phyloP scores from a whole-genome alignment of 2,797 vertebrate genomes.

The Bradypus variegatus region DNA sequence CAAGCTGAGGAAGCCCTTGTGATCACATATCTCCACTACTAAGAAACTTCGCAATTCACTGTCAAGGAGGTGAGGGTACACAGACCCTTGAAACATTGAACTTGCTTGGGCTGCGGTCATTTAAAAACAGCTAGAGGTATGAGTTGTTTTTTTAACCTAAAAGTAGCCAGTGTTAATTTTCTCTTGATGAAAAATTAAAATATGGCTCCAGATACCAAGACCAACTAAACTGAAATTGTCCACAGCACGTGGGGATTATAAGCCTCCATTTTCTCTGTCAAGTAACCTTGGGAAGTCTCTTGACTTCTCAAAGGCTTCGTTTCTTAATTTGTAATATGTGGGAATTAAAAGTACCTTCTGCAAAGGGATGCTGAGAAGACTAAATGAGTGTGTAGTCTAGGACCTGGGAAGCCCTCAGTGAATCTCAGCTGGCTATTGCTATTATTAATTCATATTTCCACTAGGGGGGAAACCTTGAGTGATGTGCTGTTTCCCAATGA shows the following conservation, averaged over 20 bases:
- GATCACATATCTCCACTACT: no score
- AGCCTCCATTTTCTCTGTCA: neutral
- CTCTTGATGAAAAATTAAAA: neutral
- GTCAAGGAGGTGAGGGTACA: neutral
- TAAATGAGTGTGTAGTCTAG: neutral
- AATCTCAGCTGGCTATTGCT: rapidly evolving
- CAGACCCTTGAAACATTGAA: neutral
- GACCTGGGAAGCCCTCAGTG: neutral
- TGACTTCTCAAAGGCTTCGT: no score
- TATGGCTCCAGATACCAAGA: neutral
- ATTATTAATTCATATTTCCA: rapidly evolving
- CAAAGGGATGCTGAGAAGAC: neutral
- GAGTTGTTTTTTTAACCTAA: no score
- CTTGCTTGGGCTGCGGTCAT: rapidly evolving
- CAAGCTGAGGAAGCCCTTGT: neutral
- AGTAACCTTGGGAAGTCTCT: neutral
- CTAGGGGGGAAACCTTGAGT: rapidly evolving
- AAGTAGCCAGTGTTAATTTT: no score
- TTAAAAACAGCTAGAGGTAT: neutral
- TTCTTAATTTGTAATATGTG: neutral
- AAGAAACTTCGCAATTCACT: neutral
- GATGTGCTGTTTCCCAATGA: rapidly evolving
- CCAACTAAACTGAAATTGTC: rapidly evolving
- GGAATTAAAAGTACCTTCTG: neutral
- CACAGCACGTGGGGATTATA: rapidly evolving